phyloP scores from a whole-genome alignment of 2,797 vertebrate genomes.

The Distichodus sexfasciatus region DNA sequence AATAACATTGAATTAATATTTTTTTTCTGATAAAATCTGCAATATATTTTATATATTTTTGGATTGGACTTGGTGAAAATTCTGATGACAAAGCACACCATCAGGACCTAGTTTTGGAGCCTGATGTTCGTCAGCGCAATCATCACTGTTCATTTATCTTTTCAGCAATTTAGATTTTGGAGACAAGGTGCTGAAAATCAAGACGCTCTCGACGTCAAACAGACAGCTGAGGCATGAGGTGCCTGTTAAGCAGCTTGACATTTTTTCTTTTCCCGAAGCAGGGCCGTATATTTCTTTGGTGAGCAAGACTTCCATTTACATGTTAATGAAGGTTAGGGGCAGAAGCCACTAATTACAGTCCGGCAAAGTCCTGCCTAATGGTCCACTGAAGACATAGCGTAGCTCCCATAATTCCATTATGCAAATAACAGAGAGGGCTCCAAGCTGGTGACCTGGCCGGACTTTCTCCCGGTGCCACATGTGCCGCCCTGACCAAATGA shows the following conservation, averaged over 20 bases:
- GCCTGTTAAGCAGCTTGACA: constrained; percentile 77
- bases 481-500: constrained; percentile 75
- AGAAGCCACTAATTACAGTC: constrained; percentile 96
- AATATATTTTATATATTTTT: no score
- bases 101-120: no score
- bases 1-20: no score
- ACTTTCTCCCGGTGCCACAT: constrained; percentile 61
- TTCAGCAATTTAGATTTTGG: background rate
- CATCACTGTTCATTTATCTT: background rate
- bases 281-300: constrained; percentile 79
- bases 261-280: constrained; percentile 75
- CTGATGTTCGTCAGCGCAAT: no score
- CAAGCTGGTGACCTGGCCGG: constrained; percentile 77
- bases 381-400: constrained; percentile 84
- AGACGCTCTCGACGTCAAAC: constrained; percentile 66
- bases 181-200: constrained; percentile 32
- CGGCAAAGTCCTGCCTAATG: constrained; percentile 86
- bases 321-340: constrained; percentile 95
- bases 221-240: constrained; percentile 69
- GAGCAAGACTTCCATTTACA: constrained; percentile 88
- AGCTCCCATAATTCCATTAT: constrained; percentile 92
- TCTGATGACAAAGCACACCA: no score
- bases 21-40: no score
- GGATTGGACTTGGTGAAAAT: no score
- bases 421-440: constrained; percentile 84